phyloP scores from a whole-genome alignment of 2,888 invertebrate species.

The Nomada goodeniana region DNA sequence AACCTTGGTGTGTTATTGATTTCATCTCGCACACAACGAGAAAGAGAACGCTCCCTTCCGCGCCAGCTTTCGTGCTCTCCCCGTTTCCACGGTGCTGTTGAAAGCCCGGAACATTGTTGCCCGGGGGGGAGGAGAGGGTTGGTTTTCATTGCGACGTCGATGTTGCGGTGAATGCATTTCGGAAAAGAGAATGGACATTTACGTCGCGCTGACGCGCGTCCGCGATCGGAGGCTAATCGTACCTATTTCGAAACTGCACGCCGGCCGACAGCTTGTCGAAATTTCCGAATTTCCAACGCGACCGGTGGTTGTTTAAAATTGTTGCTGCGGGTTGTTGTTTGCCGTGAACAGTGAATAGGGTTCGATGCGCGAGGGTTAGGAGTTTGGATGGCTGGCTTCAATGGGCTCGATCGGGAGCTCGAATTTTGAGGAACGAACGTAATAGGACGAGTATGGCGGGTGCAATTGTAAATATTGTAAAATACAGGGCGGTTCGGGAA shows the following conservation, averaged over 20 bases:
- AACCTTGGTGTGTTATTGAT: conserved; percentile 81
- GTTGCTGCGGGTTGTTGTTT: background rate
- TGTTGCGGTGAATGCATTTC: background rate
- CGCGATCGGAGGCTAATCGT: conserved; percentile 5
- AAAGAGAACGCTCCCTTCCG: conserved; percentile 1
- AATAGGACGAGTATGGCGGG: background rate
- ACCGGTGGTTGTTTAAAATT: background rate
- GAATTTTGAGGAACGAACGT: background rate
- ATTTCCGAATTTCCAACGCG: conserved; percentile 15
- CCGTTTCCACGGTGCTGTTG: conserved; percentile 11
- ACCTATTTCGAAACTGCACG: background rate
- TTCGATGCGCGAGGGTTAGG: background rate
- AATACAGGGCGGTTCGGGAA: too few species aligned
- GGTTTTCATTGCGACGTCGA: conserved; percentile 30
- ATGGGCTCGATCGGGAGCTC: background rate
- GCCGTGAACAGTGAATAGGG: too few species aligned
- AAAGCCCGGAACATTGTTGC: conserved; percentile 36
- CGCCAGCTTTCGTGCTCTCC: conserved; percentile 32
- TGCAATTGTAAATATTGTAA: background rate
- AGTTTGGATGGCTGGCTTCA: background rate
- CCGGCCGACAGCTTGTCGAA: background rate
- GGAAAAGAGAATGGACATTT: background rate
- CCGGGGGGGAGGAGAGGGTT: background rate
- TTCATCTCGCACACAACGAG: conserved; percentile 66
- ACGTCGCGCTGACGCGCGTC: background rate